Conservation (phyloP, 2,113 vertebrate species). For the Micronisus gabar region DNA sequence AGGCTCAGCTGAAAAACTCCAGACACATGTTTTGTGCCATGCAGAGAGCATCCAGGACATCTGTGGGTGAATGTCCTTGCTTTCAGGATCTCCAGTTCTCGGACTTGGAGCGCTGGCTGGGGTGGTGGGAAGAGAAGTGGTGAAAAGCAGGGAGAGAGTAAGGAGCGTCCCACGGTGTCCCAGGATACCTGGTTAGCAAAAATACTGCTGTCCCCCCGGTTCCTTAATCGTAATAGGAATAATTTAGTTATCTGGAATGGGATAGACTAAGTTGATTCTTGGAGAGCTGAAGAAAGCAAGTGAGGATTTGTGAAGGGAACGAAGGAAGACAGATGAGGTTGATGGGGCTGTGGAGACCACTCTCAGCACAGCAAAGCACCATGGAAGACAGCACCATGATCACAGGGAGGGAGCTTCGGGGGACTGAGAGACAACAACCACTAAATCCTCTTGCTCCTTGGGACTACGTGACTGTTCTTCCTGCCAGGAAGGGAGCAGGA, state of each 20-base stretch:
- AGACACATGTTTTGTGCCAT: not conserved
- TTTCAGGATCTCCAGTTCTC: not conserved
- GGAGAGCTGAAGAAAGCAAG: not conserved
- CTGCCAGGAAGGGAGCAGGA: not conserved
- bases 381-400: not conserved
- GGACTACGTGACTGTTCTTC: not conserved
- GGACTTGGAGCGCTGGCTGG: not conserved
- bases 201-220: not conserved
- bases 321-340: not conserved
- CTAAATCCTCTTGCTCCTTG: not conserved
- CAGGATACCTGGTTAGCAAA: not conserved
- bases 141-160: not conserved
- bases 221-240: not conserved
- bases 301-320: not conserved
- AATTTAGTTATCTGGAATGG: not conserved
- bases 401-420: not conserved
- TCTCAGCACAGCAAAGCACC: not conserved
- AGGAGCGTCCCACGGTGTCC: no score
- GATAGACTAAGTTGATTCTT: not conserved
- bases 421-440: no score
- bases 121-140: not conserved
- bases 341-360: not conserved
- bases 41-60: not conserved
- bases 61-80: not conserved
- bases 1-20: not conserved